Percentiles rank a stretch among this genome's conserved stretches.
phyloP scores from a whole-genome alignment of 2,113 vertebrate species.

The Rana temporaria region DNA sequence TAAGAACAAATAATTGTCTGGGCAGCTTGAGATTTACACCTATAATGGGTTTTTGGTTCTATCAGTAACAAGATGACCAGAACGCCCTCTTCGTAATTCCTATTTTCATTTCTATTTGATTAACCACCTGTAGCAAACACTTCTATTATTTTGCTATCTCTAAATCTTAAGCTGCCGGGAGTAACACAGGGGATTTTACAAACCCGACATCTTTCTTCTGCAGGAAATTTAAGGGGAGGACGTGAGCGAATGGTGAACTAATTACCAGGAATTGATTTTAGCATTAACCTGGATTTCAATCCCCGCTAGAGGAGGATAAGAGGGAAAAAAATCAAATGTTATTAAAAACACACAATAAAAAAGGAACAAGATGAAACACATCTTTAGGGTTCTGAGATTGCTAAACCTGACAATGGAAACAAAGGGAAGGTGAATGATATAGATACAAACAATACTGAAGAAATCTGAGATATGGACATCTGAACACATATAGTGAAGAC shows the following conservation, averaged over 20 bases:
- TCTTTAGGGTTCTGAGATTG: slow-evolving; percentile 25
- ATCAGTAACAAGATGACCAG: slow-evolving; percentile 12
- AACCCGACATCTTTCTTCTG: slow-evolving; percentile 1
- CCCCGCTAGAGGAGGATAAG: slow-evolving; percentile 44
- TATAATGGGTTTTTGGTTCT: slow-evolving; percentile 17
- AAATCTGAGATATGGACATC: too few species aligned
- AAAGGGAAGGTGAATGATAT: slow-evolving; percentile 7
- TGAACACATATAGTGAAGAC: too few species aligned
- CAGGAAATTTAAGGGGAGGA: slow-evolving; percentile 45
- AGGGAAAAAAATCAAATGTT: slow-evolving; percentile 55
- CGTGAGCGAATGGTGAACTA: slow-evolving; percentile 39
- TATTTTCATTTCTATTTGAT: slow-evolving; percentile 23
- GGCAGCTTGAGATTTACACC: not conserved
- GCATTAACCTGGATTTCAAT: slow-evolving; percentile 56
- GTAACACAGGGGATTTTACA: slow-evolving; percentile 39
- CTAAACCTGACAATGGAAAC: slow-evolving; percentile 27
- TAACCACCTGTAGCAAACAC: slow-evolving; percentile 47
- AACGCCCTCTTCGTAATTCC: slow-evolving; percentile 5
- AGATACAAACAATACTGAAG: not conserved
- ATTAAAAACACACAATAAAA: slow-evolving; percentile 56
- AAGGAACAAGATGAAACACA: slow-evolving; percentile 45
- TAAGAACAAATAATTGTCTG: too few species aligned
- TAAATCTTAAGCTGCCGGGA: slow-evolving; percentile 26
- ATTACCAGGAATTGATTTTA: slow-evolving; percentile 57
- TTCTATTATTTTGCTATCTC: slow-evolving; percentile 46